Conservation (phyloP, 2,797 vertebrate species). For the Cynodonichthys magdalenae region DNA sequence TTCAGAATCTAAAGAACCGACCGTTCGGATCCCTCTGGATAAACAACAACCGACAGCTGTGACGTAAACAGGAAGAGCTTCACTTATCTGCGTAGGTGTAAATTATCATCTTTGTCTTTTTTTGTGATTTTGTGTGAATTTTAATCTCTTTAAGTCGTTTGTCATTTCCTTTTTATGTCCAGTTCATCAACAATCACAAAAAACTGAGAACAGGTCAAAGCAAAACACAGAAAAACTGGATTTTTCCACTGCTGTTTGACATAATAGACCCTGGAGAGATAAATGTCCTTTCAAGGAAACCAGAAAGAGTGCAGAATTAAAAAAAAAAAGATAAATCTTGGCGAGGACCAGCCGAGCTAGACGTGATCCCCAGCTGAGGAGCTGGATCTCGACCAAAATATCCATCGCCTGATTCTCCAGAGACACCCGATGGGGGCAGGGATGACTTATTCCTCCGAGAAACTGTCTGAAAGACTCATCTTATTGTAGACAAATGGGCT, state of each 20-base stretch:
- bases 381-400: conserved; percentile 9
- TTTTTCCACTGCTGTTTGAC: neutral
- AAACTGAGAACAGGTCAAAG: neutral
- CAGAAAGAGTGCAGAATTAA: neutral
- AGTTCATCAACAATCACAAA: neutral
- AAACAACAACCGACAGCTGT: conserved; percentile 28
- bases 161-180: too few species aligned
- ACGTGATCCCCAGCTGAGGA: conserved; percentile 16
- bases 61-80: too few species aligned
- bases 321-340: conserved; percentile 3
- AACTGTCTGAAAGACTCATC: neutral
- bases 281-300: neutral
- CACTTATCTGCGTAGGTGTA: too few species aligned
- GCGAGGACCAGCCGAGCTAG: conserved; percentile 1
- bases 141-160: too few species aligned
- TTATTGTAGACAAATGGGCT: too few species aligned
- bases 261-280: conserved; percentile 8
- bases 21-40: too few species aligned
- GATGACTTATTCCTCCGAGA: conserved; percentile 5
- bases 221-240: neutral
- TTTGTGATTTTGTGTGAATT: too few species aligned
- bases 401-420: conserved; percentile 10
- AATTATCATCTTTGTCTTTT: too few species aligned
- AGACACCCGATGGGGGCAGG: neutral
- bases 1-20: too few species aligned